Conservation (phyloP, 2,113 vertebrate species). For the Pedetes capensis region DNA sequence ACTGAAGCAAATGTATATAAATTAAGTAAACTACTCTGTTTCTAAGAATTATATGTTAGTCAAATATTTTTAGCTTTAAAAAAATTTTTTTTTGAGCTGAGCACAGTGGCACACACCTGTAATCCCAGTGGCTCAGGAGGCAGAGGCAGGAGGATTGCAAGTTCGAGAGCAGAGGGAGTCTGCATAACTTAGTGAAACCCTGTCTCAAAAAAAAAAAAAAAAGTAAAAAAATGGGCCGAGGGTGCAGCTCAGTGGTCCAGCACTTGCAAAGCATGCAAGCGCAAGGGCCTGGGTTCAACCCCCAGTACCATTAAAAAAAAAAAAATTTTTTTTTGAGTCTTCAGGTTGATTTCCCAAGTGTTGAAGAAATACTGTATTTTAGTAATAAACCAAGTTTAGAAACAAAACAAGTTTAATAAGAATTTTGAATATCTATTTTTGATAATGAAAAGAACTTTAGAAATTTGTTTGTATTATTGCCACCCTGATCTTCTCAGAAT, state of each 20-base stretch:
- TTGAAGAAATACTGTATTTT: not conserved
- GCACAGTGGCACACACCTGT: no score
- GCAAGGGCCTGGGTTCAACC: no score
- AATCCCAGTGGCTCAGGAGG: no score
- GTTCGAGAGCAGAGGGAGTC: no score
- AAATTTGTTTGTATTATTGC: not conserved
- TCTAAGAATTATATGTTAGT: constrained; percentile 15
- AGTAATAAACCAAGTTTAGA: not conserved
- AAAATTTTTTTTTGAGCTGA: no score
- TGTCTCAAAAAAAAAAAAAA: no score
- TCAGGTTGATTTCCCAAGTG: not conserved
- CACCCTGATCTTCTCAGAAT: not conserved
- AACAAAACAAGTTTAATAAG: not conserved
- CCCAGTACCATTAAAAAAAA: no score
- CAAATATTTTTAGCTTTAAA: constrained; percentile 3
- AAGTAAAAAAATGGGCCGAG: no score
- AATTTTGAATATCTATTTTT: not conserved
- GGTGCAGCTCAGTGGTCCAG: no score
- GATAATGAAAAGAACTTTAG: not conserved
- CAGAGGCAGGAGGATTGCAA: no score
- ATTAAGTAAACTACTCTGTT: not conserved
- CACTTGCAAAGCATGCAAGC: no score
- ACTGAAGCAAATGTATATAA: not conserved
- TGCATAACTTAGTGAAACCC: no score
- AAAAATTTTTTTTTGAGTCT: not conserved